Evolutionary conservation across 1,140 invertebrate genomes (phyloP), one percentile per base, ranked within the genome.

Genomic region (Eciton burchellii): DNA sequence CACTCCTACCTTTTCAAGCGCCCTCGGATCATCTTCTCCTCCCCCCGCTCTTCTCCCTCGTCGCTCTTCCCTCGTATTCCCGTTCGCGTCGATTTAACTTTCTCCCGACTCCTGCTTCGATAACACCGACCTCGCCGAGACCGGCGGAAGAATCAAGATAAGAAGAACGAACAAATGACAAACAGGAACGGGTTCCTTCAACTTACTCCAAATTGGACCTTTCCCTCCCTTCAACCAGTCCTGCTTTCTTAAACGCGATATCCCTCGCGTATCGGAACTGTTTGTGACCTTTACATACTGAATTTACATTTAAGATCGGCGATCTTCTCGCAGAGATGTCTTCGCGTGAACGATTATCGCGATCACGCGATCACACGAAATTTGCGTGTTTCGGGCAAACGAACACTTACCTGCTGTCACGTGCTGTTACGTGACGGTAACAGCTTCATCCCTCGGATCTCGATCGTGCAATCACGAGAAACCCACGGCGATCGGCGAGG

Each of bases 61-160:
- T 87, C 81, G 70, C 76, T 82, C 70, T 90, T 84, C 87, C 88
- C 73, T 84, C 82, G 85, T 84, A 84, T 77, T 81, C 65, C 81
- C 77, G 76, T 89, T 84, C 84, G 79, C 90, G 87, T 91, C 91
- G 86, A 91, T 92, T 86, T 88, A 89, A 88, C 87, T 91, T 85
- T 77, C 86, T 84, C 86, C 85, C 85, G 84, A 86, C 86, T 89
- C 81, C 87, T 86, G 84, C 83, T 85, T 84, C 74, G 89, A 89
- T 91, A 91, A 91, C 89, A 82, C 84, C 70, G 72, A 82, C 87
- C 82, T 83, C 82, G 43, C 45, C 72, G 26, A 9, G 45, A 47
- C 70, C 77, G 43, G 62, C 72, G 63, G 73, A 83, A 68, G 54
- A 82, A 56, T 76, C 73, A 19, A 84, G 62, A 87, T 74, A 84